These are phyloP conservation scores for Desmophyllum pertusum DNA, from an alignment of 92 coral and sea anemone species.

Conservation along the genomic window DNA sequence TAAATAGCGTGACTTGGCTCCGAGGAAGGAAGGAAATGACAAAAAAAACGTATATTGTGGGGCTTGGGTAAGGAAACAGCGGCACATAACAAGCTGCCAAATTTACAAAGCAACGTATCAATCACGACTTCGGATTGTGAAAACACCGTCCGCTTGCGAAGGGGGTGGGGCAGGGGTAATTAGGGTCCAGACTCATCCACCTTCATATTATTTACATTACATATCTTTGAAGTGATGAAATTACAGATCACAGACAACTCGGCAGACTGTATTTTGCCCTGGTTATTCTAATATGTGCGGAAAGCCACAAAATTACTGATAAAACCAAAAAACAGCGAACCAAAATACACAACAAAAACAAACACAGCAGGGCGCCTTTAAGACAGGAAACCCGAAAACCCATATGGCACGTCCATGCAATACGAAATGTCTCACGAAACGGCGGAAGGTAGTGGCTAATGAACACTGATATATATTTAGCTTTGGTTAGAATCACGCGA, in stretches of 20 bases:
- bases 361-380: not conserved
- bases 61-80: not conserved
- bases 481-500: conserved; percentile 11
- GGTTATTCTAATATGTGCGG: not conserved
- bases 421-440: not conserved
- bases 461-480: not conserved
- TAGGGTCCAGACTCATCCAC: not conserved
- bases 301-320: not conserved
- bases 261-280: not conserved
- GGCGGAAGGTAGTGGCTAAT: conserved; percentile 9
- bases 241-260: not conserved
- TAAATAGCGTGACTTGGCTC: not conserved
- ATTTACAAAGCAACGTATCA: no score
- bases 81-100: not conserved
- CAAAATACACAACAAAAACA: conserved; percentile 2
- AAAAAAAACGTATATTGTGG: not conserved
- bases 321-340: not conserved
- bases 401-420: conserved; percentile 18
- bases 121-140: not conserved
- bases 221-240: not conserved
- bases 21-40: not conserved
- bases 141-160: not conserved
- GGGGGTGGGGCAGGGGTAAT: not conserved
- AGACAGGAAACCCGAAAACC: conserved; percentile 3
- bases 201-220: not conserved